A percentile compares a stretch with the other conserved stretches of the same genome.
Evolutionary conservation across 2,888 invertebrate species (phyloP).

Genomic region (Coelogynopora nodosa): DNA sequence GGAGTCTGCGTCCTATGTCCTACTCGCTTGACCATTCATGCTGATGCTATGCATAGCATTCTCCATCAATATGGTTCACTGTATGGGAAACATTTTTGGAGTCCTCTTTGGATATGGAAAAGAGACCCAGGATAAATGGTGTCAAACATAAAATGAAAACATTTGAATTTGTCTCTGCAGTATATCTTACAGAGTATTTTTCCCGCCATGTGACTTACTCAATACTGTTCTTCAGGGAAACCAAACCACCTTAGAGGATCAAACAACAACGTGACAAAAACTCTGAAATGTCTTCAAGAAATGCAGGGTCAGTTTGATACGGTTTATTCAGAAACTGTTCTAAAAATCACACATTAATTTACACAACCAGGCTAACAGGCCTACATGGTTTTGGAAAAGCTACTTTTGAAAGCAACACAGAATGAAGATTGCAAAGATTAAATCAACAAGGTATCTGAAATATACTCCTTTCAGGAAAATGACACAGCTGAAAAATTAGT

Average conservation of each 20-base stretch:
- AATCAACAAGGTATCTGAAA: constrained; percentile 15
- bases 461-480: constrained; percentile 8
- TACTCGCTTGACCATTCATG: constrained; percentile 48
- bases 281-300: constrained; percentile 25
- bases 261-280: not conserved
- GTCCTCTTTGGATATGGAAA: constrained; percentile 34
- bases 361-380: constrained; percentile 23
- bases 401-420: constrained; percentile 20
- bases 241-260: constrained; percentile 3
- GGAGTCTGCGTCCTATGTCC: constrained; percentile 47
- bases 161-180: constrained; percentile 41
- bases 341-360: constrained; percentile 6
- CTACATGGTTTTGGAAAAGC: constrained; percentile 12
- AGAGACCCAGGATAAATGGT: constrained; percentile 39
- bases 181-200: not conserved
- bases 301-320: not conserved
- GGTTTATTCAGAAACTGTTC: not conserved
- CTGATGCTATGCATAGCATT: constrained; percentile 37
- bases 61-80: constrained; percentile 39
- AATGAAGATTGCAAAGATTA: constrained; percentile 7
- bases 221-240: constrained; percentile 35
- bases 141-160: constrained; percentile 36
- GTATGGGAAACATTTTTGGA: constrained; percentile 30
- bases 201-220: constrained; percentile 38
- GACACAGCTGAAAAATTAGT: constrained; percentile 2